Base-by-base conservation (phyloP, 2,113 vertebrate species). In the Embiotoca jacksoni region DNA sequence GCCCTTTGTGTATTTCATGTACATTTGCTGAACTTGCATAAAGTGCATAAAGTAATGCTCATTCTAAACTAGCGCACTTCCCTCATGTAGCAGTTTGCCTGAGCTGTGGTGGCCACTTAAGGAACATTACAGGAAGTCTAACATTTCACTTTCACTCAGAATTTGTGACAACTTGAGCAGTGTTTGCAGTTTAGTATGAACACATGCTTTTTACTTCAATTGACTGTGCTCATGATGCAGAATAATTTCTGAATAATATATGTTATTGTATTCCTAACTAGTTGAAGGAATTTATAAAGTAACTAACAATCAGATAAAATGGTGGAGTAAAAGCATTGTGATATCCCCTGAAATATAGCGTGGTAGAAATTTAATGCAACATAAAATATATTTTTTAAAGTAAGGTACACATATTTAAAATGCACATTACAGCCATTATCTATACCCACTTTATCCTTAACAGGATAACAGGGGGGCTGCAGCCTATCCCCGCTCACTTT, bases 61-160 rank as follows among this genome's bases (percentile, higher is more conserved):
- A 62, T 63, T 65, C 23, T 16, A 46, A 63, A 52, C 16, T 47
- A 23, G 23, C 23, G 23, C 23, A 65, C 41, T 85, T 69, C 54
- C 50, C 63, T 52, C 32, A n/a, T n/a, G 35, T 37, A n/a, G 23
- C 0, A 9, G 53, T 63, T 66, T 30, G 55, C 16, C 32, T 57
- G 41, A 70, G 32, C 58, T 65, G 39, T 31, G 55, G 16, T 11
- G 6, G 52, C 23, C 23, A 32, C 23, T 56, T 53, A 15, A 30
- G 52, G 32, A 37, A 39, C 66, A 64, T 61, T 47, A 58, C 53
- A 47, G 55, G 57, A 72, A 52, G 44, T 63, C 46, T n/a, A 23
- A 37, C 23, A 3, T 46, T 13, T 47, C 6, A 37, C 8, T 53
- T 63, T 58, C 16, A 1, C 57, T 41, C 31, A 3, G 6, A 59